Evolutionary conservation across 2,888 invertebrate species (phyloP).

Genomic region (Metellina segmentata): DNA sequence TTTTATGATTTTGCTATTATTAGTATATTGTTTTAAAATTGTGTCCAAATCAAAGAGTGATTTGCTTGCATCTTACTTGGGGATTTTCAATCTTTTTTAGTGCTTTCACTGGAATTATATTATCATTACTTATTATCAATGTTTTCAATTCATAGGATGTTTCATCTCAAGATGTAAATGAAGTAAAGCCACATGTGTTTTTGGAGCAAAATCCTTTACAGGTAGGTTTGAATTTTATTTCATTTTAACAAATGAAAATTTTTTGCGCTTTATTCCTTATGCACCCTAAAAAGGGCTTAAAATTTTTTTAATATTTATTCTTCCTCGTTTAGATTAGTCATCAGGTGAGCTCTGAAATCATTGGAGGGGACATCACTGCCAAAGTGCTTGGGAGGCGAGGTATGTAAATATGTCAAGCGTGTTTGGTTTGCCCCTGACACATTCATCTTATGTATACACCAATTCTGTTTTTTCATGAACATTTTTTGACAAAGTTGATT

Average conservation of each 20-base stretch:
- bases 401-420: constrained; percentile 5
- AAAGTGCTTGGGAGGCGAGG: constrained; percentile 72
- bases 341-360: constrained; percentile 41
- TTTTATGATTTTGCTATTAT: too few relatives aligned
- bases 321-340: constrained; percentile 55
- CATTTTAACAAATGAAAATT: background rate
- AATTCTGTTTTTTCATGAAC: too few relatives aligned
- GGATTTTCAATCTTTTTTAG: too few relatives aligned
- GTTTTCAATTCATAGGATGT: constrained; percentile 21
- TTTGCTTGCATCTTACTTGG: too few relatives aligned
- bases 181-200: constrained; percentile 63
- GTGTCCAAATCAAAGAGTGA: too few relatives aligned
- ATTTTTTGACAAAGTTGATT: too few relatives aligned
- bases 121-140: too few relatives aligned
- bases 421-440: background rate
- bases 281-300: background rate
- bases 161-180: constrained; percentile 51
- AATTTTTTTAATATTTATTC: background rate
- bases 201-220: constrained; percentile 72
- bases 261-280: background rate
- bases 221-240: constrained; percentile 20
- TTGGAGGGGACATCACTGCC: constrained; percentile 45
- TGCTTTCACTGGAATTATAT: too few relatives aligned
- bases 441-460: too few relatives aligned
- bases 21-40: too few relatives aligned